Conservation (phyloP, 2,888 invertebrate genomes). For the Temnothorax ravouxi region DNA sequence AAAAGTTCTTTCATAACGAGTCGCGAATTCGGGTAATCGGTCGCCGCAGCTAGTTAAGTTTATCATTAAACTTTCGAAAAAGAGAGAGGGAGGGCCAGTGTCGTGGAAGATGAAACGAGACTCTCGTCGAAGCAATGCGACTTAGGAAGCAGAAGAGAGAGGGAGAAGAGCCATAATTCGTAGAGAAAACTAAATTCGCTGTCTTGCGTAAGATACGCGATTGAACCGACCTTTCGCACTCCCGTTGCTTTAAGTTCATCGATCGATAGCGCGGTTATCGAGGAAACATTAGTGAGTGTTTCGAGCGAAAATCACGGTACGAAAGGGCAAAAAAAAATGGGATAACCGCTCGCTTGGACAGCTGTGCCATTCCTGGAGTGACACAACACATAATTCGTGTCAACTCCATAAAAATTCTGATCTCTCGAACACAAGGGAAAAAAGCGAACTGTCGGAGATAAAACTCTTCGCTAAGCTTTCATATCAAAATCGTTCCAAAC, state of each 20-base stretch:
- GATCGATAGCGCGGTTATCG: conserved; percentile 48
- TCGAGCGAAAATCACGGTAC: conserved; percentile 36
- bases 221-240: conserved; percentile 58
- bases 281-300: conserved; percentile 47
- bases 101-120: conserved; percentile 48
- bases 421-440: conserved; percentile 17
- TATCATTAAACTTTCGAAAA: conserved; percentile 67
- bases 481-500: conserved; percentile 50
- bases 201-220: conserved; percentile 65
- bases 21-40: conserved; percentile 66
- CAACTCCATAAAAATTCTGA: conserved; percentile 50
- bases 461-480: conserved; percentile 34
- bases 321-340: conserved; percentile 37
- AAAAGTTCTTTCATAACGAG: conserved; percentile 54
- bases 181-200: conserved; percentile 56
- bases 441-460: background rate
- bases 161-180: conserved; percentile 23
- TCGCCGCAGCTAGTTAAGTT: conserved; percentile 71
- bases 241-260: conserved; percentile 61
- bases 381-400: conserved; percentile 49
- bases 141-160: background rate
- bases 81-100: conserved; percentile 57
- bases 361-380: conserved; percentile 72
- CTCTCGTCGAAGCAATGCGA: conserved; percentile 28
- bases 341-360: conserved; percentile 51